These are phyloP conservation scores for Oeneis ivallda DNA, from an alignment of 2,888 invertebrate species.

Conservation along the genomic window DNA sequence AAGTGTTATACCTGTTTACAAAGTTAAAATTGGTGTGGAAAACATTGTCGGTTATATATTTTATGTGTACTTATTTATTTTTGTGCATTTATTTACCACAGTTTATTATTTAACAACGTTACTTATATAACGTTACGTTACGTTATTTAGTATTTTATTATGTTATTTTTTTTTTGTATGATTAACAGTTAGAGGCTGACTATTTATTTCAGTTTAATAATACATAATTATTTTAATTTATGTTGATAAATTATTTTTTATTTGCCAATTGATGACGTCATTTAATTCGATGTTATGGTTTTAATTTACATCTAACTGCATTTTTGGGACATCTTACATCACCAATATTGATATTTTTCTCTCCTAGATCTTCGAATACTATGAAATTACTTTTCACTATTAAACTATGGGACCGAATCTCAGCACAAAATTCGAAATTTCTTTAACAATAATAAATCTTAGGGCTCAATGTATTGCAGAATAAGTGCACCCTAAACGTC, in stretches of 20 bases:
- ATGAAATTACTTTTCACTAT: conserved; percentile 12
- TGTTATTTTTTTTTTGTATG: too few relatives aligned
- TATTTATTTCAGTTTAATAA: not conserved
- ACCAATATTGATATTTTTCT: not conserved
- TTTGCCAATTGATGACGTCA: not conserved
- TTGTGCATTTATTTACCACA: not conserved
- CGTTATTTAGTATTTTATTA: not conserved
- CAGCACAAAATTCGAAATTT: conserved; percentile 21
- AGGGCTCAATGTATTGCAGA: not conserved
- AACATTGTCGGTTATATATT: conserved; percentile 7
- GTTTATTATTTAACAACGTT: too few relatives aligned
- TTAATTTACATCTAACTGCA: not conserved
- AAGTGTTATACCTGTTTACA: conserved; percentile 15
- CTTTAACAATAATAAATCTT: conserved; percentile 2
- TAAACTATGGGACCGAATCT: conserved; percentile 19
- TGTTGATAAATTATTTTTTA: not conserved
- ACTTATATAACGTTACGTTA: too few relatives aligned
- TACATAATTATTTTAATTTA: not conserved
- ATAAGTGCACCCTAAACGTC: not conserved
- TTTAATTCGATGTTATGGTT: not conserved
- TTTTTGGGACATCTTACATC: not conserved
- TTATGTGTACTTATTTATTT: not conserved
- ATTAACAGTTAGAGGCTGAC: conserved; percentile 1
- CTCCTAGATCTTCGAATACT: not conserved
- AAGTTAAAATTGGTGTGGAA: conserved; percentile 9